Conservation (phyloP, 2,888 invertebrate genomes). For the Orgyia antiqua region DNA sequence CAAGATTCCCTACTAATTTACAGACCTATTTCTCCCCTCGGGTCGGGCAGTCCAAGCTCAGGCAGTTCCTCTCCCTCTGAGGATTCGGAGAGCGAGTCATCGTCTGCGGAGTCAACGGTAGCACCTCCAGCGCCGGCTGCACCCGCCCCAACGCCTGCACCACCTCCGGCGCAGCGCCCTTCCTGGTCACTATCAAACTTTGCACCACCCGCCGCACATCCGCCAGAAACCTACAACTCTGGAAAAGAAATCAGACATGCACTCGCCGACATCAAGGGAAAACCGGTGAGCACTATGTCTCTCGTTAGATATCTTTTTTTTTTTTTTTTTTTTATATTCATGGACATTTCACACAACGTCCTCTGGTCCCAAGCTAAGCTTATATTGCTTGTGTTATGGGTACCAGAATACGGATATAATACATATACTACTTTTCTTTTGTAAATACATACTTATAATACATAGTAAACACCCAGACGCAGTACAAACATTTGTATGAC, state of each 20-base stretch:
- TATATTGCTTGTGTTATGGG: too few species aligned
- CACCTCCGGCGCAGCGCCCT: constrained; percentile 55
- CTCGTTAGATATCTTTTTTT: too few species aligned
- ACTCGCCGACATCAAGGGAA: constrained; percentile 72
- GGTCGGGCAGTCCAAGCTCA: constrained; percentile 66
- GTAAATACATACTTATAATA: too few species aligned
- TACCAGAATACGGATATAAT: too few species aligned
- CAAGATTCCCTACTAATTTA: too few species aligned
- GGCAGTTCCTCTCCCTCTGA: constrained; percentile 57
- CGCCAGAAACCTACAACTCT: constrained; percentile 67
- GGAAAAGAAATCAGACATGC: constrained; percentile 76
- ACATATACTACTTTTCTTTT: too few species aligned
- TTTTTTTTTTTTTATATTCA: too few species aligned
- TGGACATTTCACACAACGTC: too few species aligned
- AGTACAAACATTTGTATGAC: too few species aligned
- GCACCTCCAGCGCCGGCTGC: constrained; percentile 73
- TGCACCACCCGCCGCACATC: constrained; percentile 54
- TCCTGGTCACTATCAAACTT: constrained; percentile 73
- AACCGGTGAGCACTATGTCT: constrained; percentile 48
- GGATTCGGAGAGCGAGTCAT: constrained; percentile 62
- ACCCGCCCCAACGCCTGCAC: constrained; percentile 38
- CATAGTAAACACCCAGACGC: too few species aligned
- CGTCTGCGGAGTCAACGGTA: constrained; percentile 80
- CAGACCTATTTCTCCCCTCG: constrained; percentile 68
- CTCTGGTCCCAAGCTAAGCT: too few species aligned